A percentile compares a stretch with the other conserved stretches of the same genome.
phyloP scores from a whole-genome alignment of 1,140 invertebrate species.

The Chironomus striatipennis region DNA sequence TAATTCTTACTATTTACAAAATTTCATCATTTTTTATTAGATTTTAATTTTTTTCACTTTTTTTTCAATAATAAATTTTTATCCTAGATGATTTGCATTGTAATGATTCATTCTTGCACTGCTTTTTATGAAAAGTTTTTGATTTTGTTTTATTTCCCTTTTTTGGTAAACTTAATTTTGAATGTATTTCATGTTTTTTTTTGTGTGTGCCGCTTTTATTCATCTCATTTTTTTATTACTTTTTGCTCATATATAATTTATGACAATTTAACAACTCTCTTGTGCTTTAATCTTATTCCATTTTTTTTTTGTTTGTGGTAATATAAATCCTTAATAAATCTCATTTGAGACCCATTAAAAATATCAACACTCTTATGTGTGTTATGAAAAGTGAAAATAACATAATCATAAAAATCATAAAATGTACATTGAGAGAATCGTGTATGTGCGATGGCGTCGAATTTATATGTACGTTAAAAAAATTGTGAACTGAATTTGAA shows the following conservation, averaged over 20 bases:
- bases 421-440: background rate
- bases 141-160: no score
- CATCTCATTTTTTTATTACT: background rate
- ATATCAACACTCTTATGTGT: conserved; percentile 2
- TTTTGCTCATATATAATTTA: background rate
- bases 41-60: no score
- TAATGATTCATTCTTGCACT: background rate
- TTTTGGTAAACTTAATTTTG: no score
- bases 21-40: background rate
- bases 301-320: background rate
- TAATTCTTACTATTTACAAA: background rate
- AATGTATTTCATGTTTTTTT: no score
- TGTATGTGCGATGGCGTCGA: background rate
- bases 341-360: conserved; percentile 12
- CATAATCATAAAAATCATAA: background rate
- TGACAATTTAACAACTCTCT: conserved; percentile 13
- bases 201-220: background rate
- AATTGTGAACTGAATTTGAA: background rate
- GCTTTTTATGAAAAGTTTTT: background rate
- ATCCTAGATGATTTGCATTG: conserved; percentile 12
- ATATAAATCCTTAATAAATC: conserved; percentile 9
- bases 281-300: conserved; percentile 2
- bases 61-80: background rate
- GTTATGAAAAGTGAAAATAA: background rate
- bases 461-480: background rate